Evolutionary conservation across 2,888 invertebrate species (phyloP).

Genomic region (Stegophylla sp.): DNA sequence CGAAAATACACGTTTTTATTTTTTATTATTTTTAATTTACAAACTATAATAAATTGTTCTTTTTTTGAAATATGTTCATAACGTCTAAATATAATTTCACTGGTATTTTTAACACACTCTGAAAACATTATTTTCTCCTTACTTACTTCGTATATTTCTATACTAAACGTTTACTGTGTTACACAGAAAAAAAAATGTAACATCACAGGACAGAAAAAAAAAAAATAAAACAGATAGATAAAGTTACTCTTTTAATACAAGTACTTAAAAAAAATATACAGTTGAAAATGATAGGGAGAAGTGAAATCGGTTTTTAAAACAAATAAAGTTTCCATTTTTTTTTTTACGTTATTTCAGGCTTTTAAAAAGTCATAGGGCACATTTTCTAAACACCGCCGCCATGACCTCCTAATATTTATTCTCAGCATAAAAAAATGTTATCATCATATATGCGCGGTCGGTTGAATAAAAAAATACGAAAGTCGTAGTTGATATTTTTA

Average conservation of each 20-base stretch:
- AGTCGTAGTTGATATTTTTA: slow-evolving; percentile 51
- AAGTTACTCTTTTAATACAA: background rate
- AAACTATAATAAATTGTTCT: slow-evolving; percentile 36
- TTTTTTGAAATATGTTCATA: slow-evolving; percentile 25
- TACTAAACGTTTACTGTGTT: background rate
- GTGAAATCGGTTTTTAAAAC: background rate
- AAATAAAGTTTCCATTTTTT: background rate
- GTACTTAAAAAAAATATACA: no score
- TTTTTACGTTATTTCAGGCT: background rate
- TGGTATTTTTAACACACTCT: background rate
- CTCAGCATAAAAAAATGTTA: slow-evolving; percentile 3
- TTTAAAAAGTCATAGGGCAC: background rate
- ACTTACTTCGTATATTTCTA: background rate
- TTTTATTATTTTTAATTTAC: slow-evolving; percentile 12
- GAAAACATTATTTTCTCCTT: background rate
- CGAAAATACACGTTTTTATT: slow-evolving; percentile 27
- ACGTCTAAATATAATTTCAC: slow-evolving; percentile 37
- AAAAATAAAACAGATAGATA: background rate
- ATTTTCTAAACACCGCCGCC: background rate
- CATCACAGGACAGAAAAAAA: no score
- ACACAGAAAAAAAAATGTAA: background rate
- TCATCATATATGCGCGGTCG: background rate
- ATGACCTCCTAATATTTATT: slow-evolving; percentile 43
- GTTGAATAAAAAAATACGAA: slow-evolving; percentile 4
- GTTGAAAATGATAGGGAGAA: no score